Conservation (phyloP, 2,113 vertebrate species). For the Hippolais icterina region DNA sequence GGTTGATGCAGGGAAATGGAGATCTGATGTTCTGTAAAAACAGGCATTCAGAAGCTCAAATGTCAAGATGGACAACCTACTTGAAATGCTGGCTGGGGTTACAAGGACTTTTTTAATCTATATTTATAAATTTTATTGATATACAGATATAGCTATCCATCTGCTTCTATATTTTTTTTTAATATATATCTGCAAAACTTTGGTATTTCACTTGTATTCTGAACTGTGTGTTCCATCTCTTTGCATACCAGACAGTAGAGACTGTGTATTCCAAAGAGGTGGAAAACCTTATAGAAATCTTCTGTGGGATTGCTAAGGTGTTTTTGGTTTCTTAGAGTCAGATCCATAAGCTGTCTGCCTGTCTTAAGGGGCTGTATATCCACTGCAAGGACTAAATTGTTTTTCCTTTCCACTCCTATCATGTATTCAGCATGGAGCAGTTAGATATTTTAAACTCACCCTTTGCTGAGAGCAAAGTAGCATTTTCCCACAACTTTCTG, state of each 20-base stretch:
- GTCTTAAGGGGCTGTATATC: neutral
- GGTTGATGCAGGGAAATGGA: fast-evolving
- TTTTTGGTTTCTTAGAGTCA: neutral
- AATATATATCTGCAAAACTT: neutral
- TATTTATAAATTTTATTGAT: neutral
- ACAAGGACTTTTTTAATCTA: neutral
- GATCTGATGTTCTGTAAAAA: neutral
- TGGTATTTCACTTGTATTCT: neutral
- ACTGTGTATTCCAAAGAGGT: neutral
- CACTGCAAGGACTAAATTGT: neutral
- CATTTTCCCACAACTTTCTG: neutral
- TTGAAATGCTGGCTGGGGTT: neutral
- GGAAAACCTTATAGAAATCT: neutral
- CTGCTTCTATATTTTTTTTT: neutral
- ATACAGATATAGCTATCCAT: neutral
- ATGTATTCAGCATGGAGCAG: neutral
- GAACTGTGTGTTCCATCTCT: neutral
- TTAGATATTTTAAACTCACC: neutral
- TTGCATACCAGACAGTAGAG: neutral
- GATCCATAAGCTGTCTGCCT: neutral
- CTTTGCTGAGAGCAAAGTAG: neutral
- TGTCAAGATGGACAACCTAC: neutral
- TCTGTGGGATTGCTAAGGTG: neutral
- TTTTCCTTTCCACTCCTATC: neutral
- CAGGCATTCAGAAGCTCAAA: neutral